Percentiles rank a stretch among this genome's conserved stretches.
Conservation (phyloP, 1,140 invertebrate species). For the Pemphigus obesinymphae region DNA sequence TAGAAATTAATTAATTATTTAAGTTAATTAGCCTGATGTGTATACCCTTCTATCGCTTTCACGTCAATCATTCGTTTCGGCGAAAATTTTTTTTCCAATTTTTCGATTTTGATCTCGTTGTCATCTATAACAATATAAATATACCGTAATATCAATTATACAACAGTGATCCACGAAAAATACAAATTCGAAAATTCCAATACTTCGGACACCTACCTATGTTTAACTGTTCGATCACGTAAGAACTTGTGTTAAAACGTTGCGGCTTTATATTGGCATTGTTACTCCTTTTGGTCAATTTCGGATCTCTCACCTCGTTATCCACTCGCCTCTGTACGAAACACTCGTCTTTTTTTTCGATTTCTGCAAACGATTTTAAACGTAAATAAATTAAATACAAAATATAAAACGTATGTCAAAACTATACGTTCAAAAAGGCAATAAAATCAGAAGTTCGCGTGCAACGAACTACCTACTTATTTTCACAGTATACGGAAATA, state of each 20-base stretch:
- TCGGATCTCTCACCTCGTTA: neutral
- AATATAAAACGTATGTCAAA: too few species aligned
- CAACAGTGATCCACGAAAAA: too few species aligned
- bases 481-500: too few species aligned
- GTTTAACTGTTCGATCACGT: neutral
- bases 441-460: too few species aligned
- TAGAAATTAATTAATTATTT: too few species aligned
- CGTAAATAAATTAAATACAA: too few species aligned
- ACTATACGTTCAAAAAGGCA: too few species aligned
- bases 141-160: neutral
- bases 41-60: neutral
- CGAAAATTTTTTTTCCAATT: constrained; percentile 18
- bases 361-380: neutral
- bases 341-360: neutral
- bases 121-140: neutral
- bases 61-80: constrained; percentile 8
- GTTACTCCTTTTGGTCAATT: neutral
- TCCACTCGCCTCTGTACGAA: neutral
- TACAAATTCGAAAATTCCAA: too few species aligned
- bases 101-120: constrained; percentile 14
- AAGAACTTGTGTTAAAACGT: neutral
- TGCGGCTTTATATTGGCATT: neutral
- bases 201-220: too few species aligned
- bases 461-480: too few species aligned
- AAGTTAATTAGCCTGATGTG: too few species aligned